Conservation (phyloP, 1,140 invertebrate species). For the Ceratosolen solmsi region DNA sequence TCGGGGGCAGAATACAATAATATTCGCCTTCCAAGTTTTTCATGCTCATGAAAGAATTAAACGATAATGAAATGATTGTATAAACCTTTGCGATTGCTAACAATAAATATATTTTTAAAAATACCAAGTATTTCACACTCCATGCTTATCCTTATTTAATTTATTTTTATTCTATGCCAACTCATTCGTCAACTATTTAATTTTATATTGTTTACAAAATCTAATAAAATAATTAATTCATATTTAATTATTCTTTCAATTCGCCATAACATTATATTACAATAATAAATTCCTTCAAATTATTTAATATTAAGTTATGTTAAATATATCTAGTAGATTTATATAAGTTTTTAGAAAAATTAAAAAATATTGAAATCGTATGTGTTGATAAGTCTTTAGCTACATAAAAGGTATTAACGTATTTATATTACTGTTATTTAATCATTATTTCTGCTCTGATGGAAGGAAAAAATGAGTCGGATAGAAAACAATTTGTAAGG, state of each 20-base stretch:
- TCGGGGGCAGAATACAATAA: conserved; percentile 8
- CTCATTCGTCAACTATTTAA: not conserved
- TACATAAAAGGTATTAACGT: not conserved
- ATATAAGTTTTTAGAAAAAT: not conserved
- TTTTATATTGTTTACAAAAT: not conserved
- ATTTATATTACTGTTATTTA: no score
- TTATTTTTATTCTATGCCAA: conserved; percentile 29
- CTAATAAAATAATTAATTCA: no score
- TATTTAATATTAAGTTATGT: not conserved
- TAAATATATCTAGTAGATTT: not conserved
- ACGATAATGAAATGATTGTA: conserved; percentile 44
- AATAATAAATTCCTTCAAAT: not conserved
- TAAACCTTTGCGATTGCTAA: conserved; percentile 44
- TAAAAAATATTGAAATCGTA: not conserved
- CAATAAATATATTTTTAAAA: conserved; percentile 53
- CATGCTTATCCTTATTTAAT: conserved; percentile 31
- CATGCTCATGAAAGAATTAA: conserved; percentile 34
- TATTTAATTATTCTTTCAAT: no score
- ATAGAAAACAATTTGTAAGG: no score
- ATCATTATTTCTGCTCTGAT: no score
- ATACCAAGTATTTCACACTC: conserved; percentile 26
- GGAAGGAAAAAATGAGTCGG: no score
- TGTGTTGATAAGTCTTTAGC: not conserved
- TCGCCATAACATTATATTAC: no score
- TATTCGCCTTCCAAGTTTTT: conserved; percentile 33